Evolutionary conservation across 2,888 invertebrate genomes (phyloP).

Genomic region (Apamea epomidion): DNA sequence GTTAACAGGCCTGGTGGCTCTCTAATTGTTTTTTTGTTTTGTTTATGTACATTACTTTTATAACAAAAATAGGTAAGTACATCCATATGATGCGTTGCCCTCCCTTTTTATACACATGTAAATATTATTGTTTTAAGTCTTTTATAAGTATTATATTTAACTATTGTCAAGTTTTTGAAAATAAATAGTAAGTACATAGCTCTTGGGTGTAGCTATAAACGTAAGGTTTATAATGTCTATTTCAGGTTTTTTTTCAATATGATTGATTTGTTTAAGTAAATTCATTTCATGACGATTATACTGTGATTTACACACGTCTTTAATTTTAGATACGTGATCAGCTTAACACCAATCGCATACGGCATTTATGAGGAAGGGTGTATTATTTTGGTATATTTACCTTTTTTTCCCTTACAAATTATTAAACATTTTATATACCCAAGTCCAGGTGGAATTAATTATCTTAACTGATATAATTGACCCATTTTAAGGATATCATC

Average conservation of each 20-base stretch:
- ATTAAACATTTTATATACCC: neutral
- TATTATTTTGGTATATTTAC: neutral
- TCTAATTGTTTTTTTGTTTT: neutral
- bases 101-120: no score
- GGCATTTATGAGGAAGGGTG: neutral
- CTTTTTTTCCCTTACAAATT: neutral
- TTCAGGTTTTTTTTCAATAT: neutral
- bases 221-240: neutral
- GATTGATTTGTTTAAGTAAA: neutral
- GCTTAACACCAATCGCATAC: neutral
- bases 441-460: conserved; percentile 14
- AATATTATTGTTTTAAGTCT: no score
- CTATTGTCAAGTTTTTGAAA: no score
- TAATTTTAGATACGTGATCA: neutral
- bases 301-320: neutral
- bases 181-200: neutral
- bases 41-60: neutral
- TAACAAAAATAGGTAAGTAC: no score
- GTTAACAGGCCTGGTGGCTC: neutral
- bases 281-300: neutral
- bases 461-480: conserved; percentile 32
- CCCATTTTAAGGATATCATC: conserved; percentile 22
- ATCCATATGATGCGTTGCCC: no score
- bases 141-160: no score
- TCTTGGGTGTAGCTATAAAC: neutral